Evolutionary conservation across 1,140 invertebrate species (phyloP).

Genomic region (Papilio xuthus): DNA sequence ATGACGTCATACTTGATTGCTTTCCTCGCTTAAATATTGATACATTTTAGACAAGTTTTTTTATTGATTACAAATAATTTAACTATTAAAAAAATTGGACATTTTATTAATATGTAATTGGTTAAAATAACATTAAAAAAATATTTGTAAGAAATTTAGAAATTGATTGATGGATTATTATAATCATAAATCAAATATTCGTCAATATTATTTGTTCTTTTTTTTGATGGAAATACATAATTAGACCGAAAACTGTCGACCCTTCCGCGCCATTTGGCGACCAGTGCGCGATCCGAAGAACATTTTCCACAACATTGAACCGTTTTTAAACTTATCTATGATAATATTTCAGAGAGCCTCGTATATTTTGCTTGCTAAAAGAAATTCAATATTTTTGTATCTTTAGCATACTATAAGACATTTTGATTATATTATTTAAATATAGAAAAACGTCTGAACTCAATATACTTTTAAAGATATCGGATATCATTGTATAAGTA

Average conservation of each 20-base stretch:
- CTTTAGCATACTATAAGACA: neutral
- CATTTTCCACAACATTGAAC: constrained; percentile 17
- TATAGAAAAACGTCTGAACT: neutral
- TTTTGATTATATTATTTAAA: neutral
- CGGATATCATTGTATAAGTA: neutral
- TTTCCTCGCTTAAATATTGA: neutral
- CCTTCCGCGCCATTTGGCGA: constrained; percentile 17
- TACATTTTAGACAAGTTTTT: neutral
- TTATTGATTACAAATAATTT: neutral
- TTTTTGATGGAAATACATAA: constrained; percentile 5
- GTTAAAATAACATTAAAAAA: neutral
- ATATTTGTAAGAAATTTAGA: neutral
- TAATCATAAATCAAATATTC: no score
- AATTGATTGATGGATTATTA: neutral
- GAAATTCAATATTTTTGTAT: constrained; percentile 11
- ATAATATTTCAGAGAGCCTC: neutral
- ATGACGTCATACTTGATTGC: neutral
- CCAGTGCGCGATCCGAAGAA: neutral
- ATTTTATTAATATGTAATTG: no score
- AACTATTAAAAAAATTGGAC: no score
- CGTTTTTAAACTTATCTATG: constrained; percentile 14
- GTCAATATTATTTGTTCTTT: no score
- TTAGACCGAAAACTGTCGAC: constrained; percentile 19
- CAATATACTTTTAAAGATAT: neutral
- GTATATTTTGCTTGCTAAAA: neutral